Evolutionary conservation across 1,140 invertebrate species (phyloP).

Genomic region (Nebria ingens): DNA sequence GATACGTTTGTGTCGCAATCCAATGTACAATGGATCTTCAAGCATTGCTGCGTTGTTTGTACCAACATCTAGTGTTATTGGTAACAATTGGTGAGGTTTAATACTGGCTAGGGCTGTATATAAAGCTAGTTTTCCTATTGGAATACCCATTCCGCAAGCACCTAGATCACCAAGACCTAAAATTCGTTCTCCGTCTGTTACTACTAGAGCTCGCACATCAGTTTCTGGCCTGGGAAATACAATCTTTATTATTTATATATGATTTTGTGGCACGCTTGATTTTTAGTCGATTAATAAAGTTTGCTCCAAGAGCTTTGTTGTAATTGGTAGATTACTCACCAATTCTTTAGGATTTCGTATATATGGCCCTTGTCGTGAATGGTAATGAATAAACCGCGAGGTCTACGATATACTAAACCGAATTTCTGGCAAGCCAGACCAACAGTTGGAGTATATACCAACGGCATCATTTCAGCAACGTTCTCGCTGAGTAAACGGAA

Average conservation of each 20-base stretch:
- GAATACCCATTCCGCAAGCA: constrained; percentile 89
- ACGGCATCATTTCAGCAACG: constrained; percentile 77
- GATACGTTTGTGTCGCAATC: constrained; percentile 70
- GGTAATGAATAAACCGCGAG: constrained; percentile 90
- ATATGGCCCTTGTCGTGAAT: constrained; percentile 92
- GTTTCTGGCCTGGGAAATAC: constrained; percentile 62
- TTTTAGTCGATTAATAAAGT: neutral
- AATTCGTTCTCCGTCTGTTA: constrained; percentile 91
- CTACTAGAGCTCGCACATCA: constrained; percentile 81
- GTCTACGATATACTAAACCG: constrained; percentile 84
- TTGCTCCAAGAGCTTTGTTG: neutral
- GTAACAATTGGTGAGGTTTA: constrained; percentile 78
- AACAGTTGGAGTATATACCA: constrained; percentile 90
- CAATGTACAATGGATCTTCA: constrained; percentile 88
- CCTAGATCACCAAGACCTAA: constrained; percentile 90
- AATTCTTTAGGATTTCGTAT: constrained; percentile 73
- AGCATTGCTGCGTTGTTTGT: constrained; percentile 80
- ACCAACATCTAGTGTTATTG: constrained; percentile 85
- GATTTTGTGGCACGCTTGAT: no score
- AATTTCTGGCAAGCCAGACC: constrained; percentile 92
- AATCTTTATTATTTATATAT: no score
- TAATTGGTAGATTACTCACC: constrained; percentile 39
- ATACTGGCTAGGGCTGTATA: constrained; percentile 90
- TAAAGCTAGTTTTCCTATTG: constrained; percentile 80
- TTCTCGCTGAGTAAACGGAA: constrained; percentile 84